Conservation (phyloP, 2,797 vertebrate genomes). For the Iguana delicatissima region DNA sequence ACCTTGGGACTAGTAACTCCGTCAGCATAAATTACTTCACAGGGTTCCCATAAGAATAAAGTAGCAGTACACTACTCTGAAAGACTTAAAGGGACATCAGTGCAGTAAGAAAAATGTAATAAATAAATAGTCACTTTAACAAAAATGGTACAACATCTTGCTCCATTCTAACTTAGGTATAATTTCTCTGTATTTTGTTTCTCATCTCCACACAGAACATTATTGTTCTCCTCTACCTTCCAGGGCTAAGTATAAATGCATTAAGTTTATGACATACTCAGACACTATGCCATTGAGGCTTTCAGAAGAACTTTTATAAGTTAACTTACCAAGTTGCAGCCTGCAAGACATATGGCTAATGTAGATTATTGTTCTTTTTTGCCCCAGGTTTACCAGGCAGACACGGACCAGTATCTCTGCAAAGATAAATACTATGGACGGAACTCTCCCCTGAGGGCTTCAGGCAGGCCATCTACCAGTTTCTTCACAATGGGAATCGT, state of each 20-base stretch:
- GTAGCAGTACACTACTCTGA: not conserved
- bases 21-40: not conserved
- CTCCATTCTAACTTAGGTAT: not conserved
- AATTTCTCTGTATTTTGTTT: not conserved
- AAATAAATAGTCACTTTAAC: not conserved
- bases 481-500: slow-evolving; percentile 75
- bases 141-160: not conserved
- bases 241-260: slow-evolving; percentile 1
- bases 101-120: not conserved
- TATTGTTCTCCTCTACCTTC: not conserved
- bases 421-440: slow-evolving; percentile 83
- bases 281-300: not conserved
- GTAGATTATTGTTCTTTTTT: not conserved
- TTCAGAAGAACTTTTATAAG: slow-evolving; percentile 4
- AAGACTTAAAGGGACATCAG: not conserved
- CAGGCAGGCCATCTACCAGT: slow-evolving; percentile 77
- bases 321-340: not conserved
- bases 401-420: slow-evolving; percentile 80
- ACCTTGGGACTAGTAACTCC: not conserved
- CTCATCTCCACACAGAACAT: not conserved
- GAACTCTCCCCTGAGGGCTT: slow-evolving; percentile 77
- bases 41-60: not conserved
- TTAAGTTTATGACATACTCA: not conserved
- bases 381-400: slow-evolving; percentile 79
- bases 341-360: not conserved